These are phyloP conservation scores for Drosophila gunungcola DNA, from an alignment of 1,140 invertebrate genomes.

Conservation along the genomic window DNA sequence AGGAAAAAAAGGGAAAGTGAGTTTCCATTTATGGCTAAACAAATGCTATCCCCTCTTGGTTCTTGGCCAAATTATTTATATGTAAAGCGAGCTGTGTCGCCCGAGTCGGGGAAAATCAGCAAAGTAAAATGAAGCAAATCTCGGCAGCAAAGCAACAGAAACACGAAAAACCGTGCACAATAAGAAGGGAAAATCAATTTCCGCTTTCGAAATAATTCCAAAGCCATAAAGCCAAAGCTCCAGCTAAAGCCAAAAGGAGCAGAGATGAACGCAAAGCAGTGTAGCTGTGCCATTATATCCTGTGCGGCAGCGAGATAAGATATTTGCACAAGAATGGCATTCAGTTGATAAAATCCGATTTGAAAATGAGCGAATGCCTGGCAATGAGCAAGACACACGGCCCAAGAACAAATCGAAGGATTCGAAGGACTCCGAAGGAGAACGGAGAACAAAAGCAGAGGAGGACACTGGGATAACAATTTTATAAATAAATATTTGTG, in stretches of 20 bases:
- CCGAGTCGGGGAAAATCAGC: conserved; percentile 38
- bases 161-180: conserved; percentile 68
- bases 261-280: conserved; percentile 8
- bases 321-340: conserved; percentile 83
- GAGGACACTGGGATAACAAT: conserved; percentile 68
- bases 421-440: conserved; percentile 2
- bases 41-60: conserved; percentile 4
- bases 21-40: conserved; percentile 27
- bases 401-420: conserved; percentile 22
- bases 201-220: conserved; percentile 82
- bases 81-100: conserved; percentile 31
- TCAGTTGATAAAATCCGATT: conserved; percentile 83
- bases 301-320: conserved; percentile 69
- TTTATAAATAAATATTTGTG: conserved; percentile 83
- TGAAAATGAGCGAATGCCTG: conserved; percentile 83
- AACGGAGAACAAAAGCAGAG: conserved; percentile 2
- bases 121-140: conserved; percentile 46
- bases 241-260: conserved; percentile 36
- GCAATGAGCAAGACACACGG: conserved; percentile 67
- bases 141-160: conserved; percentile 50
- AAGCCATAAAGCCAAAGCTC: conserved; percentile 72
- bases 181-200: conserved; percentile 81
- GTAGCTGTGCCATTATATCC: conserved; percentile 69
- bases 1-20: conserved; percentile 13
- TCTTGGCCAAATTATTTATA: conserved; percentile 34